Percentiles rank a stretch among this genome's conserved stretches.
Conservation (phyloP, 2,888 invertebrate genomes). For the Eumerus sabulonum region DNA sequence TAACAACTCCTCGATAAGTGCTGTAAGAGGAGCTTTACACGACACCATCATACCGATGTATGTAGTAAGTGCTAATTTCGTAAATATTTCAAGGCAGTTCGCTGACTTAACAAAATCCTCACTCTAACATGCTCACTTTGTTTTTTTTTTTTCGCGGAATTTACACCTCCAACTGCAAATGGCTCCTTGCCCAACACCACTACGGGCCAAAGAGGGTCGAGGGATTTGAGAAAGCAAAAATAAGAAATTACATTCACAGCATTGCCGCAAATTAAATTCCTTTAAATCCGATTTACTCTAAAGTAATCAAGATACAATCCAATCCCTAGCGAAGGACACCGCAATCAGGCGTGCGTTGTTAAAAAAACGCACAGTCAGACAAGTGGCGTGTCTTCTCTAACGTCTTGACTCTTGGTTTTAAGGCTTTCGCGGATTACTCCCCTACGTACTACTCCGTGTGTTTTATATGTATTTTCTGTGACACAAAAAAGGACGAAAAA, state of each 20-base stretch:
- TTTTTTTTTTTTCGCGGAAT: background rate
- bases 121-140: background rate
- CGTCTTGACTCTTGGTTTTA: slow-evolving; percentile 58
- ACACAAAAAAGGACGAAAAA: slow-evolving; percentile 38
- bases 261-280: slow-evolving; percentile 62
- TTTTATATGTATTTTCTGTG: slow-evolving; percentile 17
- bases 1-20: no score
- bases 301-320: slow-evolving; percentile 47
- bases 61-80: no score
- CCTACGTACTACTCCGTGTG: slow-evolving; percentile 38
- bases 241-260: slow-evolving; percentile 56
- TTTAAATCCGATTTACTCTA: slow-evolving; percentile 55
- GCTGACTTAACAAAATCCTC: background rate
- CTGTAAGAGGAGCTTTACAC: no score
- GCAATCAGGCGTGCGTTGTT: slow-evolving; percentile 50
- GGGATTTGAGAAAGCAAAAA: slow-evolving; percentile 5
- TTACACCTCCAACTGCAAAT: slow-evolving; percentile 12
- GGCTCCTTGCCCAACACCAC: background rate
- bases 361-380: slow-evolving; percentile 27
- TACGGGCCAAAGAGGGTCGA: background rate
- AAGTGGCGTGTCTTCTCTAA: slow-evolving; percentile 7
- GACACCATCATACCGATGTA: no score
- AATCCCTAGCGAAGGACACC: slow-evolving; percentile 52
- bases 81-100: no score
- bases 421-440: slow-evolving; percentile 8